Evolutionary conservation across 2,113 vertebrate genomes (phyloP).

Genomic region (Rhineura floridana): DNA sequence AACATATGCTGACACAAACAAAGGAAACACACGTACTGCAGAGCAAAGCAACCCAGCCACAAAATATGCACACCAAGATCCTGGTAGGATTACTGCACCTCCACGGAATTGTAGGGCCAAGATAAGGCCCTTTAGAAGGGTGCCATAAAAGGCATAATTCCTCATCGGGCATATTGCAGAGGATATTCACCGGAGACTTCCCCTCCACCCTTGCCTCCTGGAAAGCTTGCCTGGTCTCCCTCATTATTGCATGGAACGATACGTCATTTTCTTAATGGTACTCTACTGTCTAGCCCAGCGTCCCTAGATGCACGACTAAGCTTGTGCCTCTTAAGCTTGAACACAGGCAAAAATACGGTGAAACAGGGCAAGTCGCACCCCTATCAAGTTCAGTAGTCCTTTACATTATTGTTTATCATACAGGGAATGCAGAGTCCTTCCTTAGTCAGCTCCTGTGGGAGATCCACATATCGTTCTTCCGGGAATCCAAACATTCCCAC

Average conservation of each 20-base stretch:
- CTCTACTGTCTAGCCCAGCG: neutral
- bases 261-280: neutral
- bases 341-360: neutral
- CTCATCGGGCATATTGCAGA: neutral
- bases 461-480: neutral
- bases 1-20: conserved; percentile 7
- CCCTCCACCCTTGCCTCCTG: neutral
- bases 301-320: no score
- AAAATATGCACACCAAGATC: neutral
- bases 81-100: neutral
- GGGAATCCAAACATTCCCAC: neutral
- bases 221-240: neutral
- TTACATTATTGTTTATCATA: neutral
- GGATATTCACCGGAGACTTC: neutral
- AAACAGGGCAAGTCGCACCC: neutral
- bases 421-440: neutral
- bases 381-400: neutral
- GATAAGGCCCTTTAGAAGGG: neutral
- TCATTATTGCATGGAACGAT: neutral
- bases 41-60: neutral
- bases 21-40: neutral
- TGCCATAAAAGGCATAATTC: neutral
- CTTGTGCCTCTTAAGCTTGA: neutral
- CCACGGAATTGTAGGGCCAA: no score
- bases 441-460: neutral